Conservation (phyloP, 2,888 invertebrate genomes). For the Dryomyza anilis region DNA sequence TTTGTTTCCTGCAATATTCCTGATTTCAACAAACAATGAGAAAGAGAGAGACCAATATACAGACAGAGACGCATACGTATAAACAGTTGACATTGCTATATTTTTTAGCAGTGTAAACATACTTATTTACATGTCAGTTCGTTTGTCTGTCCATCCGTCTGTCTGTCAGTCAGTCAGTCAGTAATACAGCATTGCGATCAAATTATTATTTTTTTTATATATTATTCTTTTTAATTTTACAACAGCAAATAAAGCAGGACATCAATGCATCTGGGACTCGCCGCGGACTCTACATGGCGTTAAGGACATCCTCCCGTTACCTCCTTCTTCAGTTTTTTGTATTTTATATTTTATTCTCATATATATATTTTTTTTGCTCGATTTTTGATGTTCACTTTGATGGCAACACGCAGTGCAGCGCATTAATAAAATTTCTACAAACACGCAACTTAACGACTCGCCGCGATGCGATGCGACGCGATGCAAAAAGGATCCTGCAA, state of each 20-base stretch:
- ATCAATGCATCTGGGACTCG: background rate
- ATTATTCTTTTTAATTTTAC: background rate
- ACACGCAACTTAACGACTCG: background rate
- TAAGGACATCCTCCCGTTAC: background rate
- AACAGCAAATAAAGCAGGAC: slow-evolving; percentile 3
- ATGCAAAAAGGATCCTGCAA: background rate
- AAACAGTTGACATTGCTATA: too few species aligned
- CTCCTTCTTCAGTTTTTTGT: too few species aligned
- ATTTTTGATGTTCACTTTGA: slow-evolving; percentile 4
- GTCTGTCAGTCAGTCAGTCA: background rate
- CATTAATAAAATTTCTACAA: slow-evolving; percentile 12
- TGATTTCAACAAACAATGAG: too few species aligned
- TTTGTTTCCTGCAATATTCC: too few species aligned
- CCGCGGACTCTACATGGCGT: background rate
- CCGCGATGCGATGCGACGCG: background rate
- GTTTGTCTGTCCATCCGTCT: background rate
- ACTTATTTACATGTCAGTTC: background rate
- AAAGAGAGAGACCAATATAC: too few species aligned
- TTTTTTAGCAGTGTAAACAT: too few species aligned
- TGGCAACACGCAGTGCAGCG: background rate
- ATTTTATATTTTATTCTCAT: too few species aligned
- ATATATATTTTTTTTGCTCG: background rate
- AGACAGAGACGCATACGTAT: too few species aligned
- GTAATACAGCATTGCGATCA: background rate
- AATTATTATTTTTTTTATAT: background rate